Percentiles rank a stretch among this genome's conserved stretches.
Conservation (phyloP, 2,113 vertebrate genomes). For the Apteryx owenii region DNA sequence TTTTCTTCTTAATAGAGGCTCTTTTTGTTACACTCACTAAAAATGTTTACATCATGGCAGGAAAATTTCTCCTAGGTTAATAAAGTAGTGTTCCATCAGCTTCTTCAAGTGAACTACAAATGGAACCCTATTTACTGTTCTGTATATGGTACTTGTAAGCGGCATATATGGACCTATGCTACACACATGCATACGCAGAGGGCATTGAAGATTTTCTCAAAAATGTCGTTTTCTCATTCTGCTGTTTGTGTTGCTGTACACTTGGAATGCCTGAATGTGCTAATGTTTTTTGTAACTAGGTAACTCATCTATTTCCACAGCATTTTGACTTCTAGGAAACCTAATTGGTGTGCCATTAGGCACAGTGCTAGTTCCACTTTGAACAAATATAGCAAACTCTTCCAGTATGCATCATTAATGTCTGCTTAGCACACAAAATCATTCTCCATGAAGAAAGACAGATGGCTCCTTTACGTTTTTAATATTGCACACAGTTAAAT, state of each 20-base stretch:
- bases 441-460: slow-evolving; percentile 34
- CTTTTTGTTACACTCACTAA: not conserved
- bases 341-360: slow-evolving; percentile 35
- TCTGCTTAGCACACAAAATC: not conserved
- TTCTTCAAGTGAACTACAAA: not conserved
- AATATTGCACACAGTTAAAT: slow-evolving; percentile 49
- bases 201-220: not conserved
- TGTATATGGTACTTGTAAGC: not conserved
- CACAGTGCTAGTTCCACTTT: not conserved
- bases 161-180: not conserved
- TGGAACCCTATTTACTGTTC: not conserved
- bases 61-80: not conserved
- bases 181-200: not conserved
- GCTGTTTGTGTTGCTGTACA: not conserved
- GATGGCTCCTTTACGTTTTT: slow-evolving; percentile 40
- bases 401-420: slow-evolving; percentile 41
- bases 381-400: not conserved
- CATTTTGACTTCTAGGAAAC: slow-evolving; percentile 48
- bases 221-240: not conserved
- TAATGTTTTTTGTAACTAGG: not conserved
- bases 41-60: not conserved
- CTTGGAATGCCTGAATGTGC: not conserved
- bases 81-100: not conserved
- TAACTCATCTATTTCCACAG: slow-evolving; percentile 9
- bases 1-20: not conserved